Conservation (phyloP, 2,113 vertebrate genomes). For the Bathybates hornii region DNA sequence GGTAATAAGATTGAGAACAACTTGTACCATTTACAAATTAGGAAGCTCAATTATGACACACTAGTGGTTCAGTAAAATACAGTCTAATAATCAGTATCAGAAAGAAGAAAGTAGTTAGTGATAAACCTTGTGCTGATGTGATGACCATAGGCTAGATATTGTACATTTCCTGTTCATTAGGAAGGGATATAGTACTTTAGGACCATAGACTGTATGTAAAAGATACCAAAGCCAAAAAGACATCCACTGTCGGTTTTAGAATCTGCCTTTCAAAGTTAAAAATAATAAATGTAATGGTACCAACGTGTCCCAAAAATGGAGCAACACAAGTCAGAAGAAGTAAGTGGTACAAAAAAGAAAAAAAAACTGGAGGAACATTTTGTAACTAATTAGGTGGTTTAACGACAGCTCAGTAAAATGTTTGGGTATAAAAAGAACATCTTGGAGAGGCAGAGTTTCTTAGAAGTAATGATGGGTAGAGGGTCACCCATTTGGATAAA, state of each 20-base stretch:
- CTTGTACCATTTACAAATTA: not conserved
- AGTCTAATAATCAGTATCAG: not conserved
- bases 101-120: not conserved
- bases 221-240: not conserved
- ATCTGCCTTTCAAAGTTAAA: not conserved
- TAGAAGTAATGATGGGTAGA: not conserved
- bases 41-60: not conserved
- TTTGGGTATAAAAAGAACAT: not conserved
- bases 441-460: not conserved
- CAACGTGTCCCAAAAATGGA: not conserved
- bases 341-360: not conserved
- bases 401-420: not conserved
- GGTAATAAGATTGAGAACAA: not conserved
- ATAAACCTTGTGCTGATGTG: not conserved
- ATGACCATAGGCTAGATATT: not conserved
- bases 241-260: not conserved
- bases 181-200: not conserved
- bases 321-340: not conserved
- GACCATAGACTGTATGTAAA: not conserved
- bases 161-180: not conserved
- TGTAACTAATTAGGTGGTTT: not conserved
- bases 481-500: not conserved
- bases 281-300: not conserved
- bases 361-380: not conserved
- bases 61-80: not conserved